These are phyloP conservation scores for Schlechtendalia chinensis DNA, from an alignment of 1,140 invertebrate species.

Conservation along the genomic window DNA sequence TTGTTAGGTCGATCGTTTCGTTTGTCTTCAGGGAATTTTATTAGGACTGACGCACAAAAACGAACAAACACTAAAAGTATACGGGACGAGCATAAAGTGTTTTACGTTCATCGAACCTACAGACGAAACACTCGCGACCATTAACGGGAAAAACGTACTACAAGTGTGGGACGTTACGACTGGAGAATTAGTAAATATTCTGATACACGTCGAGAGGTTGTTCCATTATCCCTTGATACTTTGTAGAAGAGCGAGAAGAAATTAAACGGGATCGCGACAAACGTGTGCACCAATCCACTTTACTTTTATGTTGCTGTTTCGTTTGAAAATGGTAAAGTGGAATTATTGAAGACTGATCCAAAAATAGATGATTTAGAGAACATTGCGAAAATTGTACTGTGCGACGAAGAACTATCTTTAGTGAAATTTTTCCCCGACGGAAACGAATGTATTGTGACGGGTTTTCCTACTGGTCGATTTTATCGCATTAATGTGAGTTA, in stretches of 20 bases:
- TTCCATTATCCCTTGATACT: not conserved
- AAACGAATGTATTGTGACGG: not conserved
- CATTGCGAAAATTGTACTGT: conserved; percentile 30
- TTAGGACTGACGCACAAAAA: conserved; percentile 7
- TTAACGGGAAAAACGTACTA: conserved; percentile 1
- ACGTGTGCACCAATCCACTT: conserved; percentile 18
- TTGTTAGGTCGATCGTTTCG: too few relatives aligned
- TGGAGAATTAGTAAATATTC: conserved; percentile 24
- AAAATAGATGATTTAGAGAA: not conserved
- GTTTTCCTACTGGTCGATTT: conserved; percentile 25
- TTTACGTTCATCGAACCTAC: conserved; percentile 29
- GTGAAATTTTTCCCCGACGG: conserved; percentile 16
- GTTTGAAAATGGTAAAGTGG: conserved; percentile 35
- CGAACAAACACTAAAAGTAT: conserved; percentile 18
- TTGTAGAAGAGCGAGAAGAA: conserved; percentile 8
- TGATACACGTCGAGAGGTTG: not conserved
- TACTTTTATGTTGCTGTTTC: conserved; percentile 14
- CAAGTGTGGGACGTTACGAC: conserved; percentile 24
- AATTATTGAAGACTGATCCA: conserved; percentile 7
- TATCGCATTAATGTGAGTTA: conserved; percentile 18
- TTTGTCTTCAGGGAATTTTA: not conserved
- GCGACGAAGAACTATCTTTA: conserved; percentile 28
- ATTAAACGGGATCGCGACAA: conserved; percentile 2
- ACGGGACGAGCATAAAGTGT: not conserved
- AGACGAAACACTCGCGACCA: not conserved